Base-by-base conservation (phyloP, 2,888 invertebrate species). In the Resseliella maxima region DNA sequence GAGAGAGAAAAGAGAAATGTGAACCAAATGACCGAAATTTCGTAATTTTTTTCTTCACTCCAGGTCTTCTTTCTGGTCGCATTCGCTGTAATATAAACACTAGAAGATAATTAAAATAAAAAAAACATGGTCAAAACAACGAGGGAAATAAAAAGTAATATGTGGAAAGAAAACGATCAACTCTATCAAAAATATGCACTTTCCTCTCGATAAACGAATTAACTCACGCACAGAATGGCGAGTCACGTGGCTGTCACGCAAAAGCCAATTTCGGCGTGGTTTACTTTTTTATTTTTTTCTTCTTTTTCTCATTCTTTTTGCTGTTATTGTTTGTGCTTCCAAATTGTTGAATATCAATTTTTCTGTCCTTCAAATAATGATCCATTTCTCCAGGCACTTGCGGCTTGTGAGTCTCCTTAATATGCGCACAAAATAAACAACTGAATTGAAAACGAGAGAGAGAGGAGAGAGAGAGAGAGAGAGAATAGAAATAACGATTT, bases 11-110 rank as follows among this genome's bases (percentile, higher is more conserved):
- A 83, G 83, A 83, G 83, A 83, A 83, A 83, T 83, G 83, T 81
- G 24, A 83, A 83, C 83, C n/a, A 15, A 81, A 81, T 81, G 81
- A 36, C 81, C 36, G 38, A 83, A 83, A 38, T 83, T 83, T 83
- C 38, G 38, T 83, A 83, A 83, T 38, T 38, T 81, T 38, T n/a
- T 6, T n/a, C n/a, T n/a, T n/a, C n/a, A n/a, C n/a, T n/a, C n/a
- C n/a, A n/a, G n/a, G n/a, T n/a, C n/a, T n/a, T n/a, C n/a, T n/a
- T n/a, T n/a, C n/a, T n/a, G n/a, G n/a, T n/a, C n/a, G n/a, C n/a
- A 1, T 38, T 83, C 10, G 12, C 8, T 24, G 24, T 83, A 21
- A 38, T 83, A n/a, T 38, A 21, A n/a, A 8, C 8, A 24, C 36
- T 72, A 38, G 36, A 36, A 38, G 38, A 38, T 83, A 83, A 83